Base-by-base conservation (phyloP, 1,140 invertebrate genomes). In the Microplitis demolitor region DNA sequence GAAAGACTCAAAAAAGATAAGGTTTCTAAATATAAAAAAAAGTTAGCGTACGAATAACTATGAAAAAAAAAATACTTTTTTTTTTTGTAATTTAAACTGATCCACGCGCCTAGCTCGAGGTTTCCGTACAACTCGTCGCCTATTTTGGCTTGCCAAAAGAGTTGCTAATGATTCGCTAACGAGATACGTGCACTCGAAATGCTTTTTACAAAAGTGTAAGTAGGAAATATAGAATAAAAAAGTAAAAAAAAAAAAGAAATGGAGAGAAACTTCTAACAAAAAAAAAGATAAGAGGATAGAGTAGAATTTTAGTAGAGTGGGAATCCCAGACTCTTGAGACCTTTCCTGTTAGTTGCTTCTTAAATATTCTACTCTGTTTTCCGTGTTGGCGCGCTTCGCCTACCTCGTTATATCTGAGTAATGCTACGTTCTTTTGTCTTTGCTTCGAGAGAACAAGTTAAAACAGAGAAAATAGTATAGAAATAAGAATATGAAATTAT, bases 91-190 rank as follows among this genome's bases (percentile, higher is more conserved):
- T 66, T 66, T 24, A 50, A 66, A 66, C 63, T 54, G 53, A 51
- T 51, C 35, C 45, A 35, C 74, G 71, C 71, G 37, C 72, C 53
- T 51, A 33, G 33, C 16, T n/a, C 14, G 35, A 64, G 50, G 33
- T 45, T 62, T 33, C 5, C n/a, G 31, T 39, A 64, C 66, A 53
- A 71, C 63, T 76, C 37, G 68, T 56, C 71, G 75, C 39, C 63
- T 51, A 51, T 66, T 66, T 66, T 72, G 68, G 70, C 69, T 74
- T 71, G 73, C 60, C 72, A 73, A 72, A 76, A 81, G 77, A 77
- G 76, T 79, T 78, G 78, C 80, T 82, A 81, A 83, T 83, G 81
- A 82, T 82, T 81, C 78, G 77, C 78, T 83, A 83, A 83, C 81
- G 80, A 83, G 79, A 77, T 78, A 78, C 77, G 63, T 63, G 77